Percentiles rank a stretch among this genome's conserved stretches.
Evolutionary conservation across 2,888 invertebrate species (phyloP).

Genomic region (Siphlonurus alternatus): DNA sequence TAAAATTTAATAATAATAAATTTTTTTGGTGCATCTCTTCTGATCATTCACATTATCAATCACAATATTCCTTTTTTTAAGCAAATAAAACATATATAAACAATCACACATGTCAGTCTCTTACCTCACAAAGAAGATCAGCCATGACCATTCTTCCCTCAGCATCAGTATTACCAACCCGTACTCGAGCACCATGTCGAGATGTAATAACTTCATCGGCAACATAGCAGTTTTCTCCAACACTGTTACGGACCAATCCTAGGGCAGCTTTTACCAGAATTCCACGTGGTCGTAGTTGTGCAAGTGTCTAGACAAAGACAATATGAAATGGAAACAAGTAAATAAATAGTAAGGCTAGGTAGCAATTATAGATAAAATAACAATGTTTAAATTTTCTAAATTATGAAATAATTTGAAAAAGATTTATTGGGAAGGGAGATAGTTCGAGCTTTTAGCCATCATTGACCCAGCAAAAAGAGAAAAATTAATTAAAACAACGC

Average conservation of each 20-base stretch:
- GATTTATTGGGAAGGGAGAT: too few relatives aligned
- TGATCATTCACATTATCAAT: too few relatives aligned
- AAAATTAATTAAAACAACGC: too few relatives aligned
- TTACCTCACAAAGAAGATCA: constrained; percentile 62
- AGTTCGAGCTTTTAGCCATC: too few relatives aligned
- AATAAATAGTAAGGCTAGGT: background rate
- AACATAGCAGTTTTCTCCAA: constrained; percentile 76
- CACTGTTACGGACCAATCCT: constrained; percentile 77
- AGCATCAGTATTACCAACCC: constrained; percentile 88
- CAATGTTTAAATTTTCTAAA: background rate
- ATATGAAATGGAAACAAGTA: too few relatives aligned
- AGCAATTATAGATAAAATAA: background rate
- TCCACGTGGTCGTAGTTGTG: constrained; percentile 47
- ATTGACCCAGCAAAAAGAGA: background rate
- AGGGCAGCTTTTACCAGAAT: constrained; percentile 67
- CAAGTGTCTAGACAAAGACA: too few relatives aligned
- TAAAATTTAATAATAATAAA: too few relatives aligned
- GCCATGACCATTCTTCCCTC: constrained; percentile 91
- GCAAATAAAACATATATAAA: too few relatives aligned
- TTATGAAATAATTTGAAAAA: background rate
- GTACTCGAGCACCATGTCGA: constrained; percentile 64
- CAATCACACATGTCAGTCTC: too few relatives aligned
- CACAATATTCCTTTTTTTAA: too few relatives aligned
- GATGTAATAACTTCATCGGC: constrained; percentile 78
- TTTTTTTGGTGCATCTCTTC: too few relatives aligned